Evolutionary conservation across 2,888 invertebrate species (phyloP), one percentile per base, ranked within the genome.

Genomic region (Brenthis ino): DNA sequence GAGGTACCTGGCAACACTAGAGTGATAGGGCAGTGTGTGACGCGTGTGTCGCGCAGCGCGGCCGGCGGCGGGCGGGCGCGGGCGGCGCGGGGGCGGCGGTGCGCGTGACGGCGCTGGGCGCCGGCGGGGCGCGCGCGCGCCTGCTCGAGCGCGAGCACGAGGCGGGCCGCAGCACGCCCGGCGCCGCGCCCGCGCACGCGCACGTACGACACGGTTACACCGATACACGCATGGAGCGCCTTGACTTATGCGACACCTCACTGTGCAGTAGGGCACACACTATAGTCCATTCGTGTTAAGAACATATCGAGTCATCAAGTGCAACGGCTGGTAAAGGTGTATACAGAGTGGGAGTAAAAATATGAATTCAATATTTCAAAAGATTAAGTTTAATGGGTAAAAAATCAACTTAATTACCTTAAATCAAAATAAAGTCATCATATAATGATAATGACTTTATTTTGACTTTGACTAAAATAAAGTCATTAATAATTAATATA

Each of bases 91-190:
- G 74, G 74, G 78, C 78, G 77, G 80, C 79, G 76, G 72, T 67
- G 73, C 73, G 76, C 70, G 73, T 69, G 61, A 72, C 71, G 61
- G 74, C 73, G 73, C 57, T 76, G 64, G 75, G 77, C 75, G 73
- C 79, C 75, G 77, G 75, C 63, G 84, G 85, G 76, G 86, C 86
- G 78, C 88, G 91, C 69, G 90, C 93, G 76, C 87, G 90, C 20
- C 89, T 93, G 75, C 87, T 93, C 77, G 93, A 93, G 78, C 86
- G 86, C 79, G 93, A 93, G 86, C 90, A 86, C 80, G 91, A 89
- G 84, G 87, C 87, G 79, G 93, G 93, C 76, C 88, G 92, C 84
- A 91, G 92, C 87, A 93, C 93, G 83, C 93, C 93, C 72, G 89
- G 89, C 81, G 86, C 85, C 76, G 72, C 75, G 77, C 71, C 80